A percentile compares a stretch with the other conserved stretches of the same genome.
These are phyloP conservation scores for Eledone cirrhosa DNA, from an alignment of 2,888 invertebrate species.

Conservation along the genomic window DNA sequence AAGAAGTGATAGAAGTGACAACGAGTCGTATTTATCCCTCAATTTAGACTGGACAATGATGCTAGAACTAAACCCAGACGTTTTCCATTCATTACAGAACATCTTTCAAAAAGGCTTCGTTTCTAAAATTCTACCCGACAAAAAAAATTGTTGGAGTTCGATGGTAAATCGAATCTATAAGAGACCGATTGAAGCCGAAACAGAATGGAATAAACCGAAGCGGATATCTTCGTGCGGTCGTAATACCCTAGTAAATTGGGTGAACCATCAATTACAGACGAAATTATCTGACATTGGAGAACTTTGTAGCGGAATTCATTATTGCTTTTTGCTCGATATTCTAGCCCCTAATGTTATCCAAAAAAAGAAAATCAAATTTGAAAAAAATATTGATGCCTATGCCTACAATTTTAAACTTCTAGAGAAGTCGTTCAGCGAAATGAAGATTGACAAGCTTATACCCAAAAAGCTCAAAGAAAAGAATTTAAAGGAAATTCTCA, in stretches of 20 bases:
- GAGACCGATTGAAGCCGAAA: not conserved
- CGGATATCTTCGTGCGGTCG: not conserved
- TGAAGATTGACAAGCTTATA: not conserved
- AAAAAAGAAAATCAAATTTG: conserved; percentile 2
- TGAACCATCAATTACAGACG: not conserved
- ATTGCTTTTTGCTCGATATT: not conserved
- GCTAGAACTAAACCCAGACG: too few relatives aligned
- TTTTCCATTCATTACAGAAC: too few relatives aligned
- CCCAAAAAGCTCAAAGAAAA: not conserved
- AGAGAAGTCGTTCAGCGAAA: not conserved
- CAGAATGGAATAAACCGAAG: not conserved
- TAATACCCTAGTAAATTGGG: not conserved
- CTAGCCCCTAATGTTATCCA: not conserved
- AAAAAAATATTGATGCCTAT: not conserved
- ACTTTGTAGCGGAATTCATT: not conserved
- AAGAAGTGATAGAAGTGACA: too few relatives aligned
- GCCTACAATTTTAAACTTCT: not conserved
- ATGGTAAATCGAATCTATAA: too few relatives aligned
- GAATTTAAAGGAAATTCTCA: not conserved
- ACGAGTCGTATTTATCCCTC: too few relatives aligned
- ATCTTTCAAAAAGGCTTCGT: too few relatives aligned
- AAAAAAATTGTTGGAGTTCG: too few relatives aligned
- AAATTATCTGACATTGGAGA: not conserved
- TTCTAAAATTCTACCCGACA: too few relatives aligned
- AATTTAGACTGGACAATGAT: too few relatives aligned